These are phyloP conservation scores for Sycophila sp. DNA, from an alignment of 1,140 invertebrate species.

Conservation along the genomic window DNA sequence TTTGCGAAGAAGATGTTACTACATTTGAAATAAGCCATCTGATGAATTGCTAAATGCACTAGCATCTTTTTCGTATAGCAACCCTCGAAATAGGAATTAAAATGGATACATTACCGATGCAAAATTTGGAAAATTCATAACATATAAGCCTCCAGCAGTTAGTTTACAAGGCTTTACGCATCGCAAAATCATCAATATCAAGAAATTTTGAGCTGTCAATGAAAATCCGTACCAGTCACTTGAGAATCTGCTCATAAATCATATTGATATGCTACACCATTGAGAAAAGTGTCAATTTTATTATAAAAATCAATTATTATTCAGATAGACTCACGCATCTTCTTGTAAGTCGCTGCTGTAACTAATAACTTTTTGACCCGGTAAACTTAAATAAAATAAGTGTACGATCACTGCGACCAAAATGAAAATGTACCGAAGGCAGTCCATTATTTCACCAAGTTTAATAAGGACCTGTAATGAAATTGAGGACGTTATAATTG, in stretches of 20 bases:
- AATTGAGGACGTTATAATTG: no score
- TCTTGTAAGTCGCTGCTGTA: not conserved
- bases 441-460: no score
- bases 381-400: not conserved
- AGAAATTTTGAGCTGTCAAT: not conserved
- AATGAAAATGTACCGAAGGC: no score
- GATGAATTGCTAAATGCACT: no score
- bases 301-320: not conserved
- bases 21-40: no score
- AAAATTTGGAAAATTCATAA: conserved; percentile 10
- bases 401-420: not conserved
- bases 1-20: no score
- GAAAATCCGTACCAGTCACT: not conserved
- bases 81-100: no score
- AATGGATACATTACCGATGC: not conserved
- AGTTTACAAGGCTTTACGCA: not conserved
- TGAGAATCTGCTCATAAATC: not conserved
- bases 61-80: no score
- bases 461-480: no score
- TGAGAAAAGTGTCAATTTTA: no score
- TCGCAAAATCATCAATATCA: conserved; percentile 1
- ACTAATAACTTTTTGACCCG: not conserved
- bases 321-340: not conserved
- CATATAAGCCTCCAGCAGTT: not conserved
- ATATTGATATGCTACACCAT: no score